A percentile compares a stretch with the other conserved stretches of the same genome.
Evolutionary conservation across 2,797 vertebrate species (phyloP).

Genomic region (Melanogrammus aeglefinus): DNA sequence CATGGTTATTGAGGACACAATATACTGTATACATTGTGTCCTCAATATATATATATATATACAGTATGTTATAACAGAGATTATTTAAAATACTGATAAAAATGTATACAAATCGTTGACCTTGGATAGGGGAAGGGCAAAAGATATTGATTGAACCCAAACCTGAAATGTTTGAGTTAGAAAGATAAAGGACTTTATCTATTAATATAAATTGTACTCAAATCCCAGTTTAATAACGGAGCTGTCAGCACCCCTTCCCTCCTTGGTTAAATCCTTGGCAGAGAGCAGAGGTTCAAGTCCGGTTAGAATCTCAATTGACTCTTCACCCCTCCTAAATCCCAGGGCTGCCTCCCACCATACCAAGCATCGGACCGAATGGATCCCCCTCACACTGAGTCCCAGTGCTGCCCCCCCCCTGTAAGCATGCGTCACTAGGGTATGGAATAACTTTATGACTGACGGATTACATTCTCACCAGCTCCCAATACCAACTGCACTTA

Average conservation of each 20-base stretch:
- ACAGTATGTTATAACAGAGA: too few relatives aligned
- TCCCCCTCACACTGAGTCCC: not conserved
- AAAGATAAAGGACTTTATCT: not conserved
- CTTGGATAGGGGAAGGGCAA: too few relatives aligned
- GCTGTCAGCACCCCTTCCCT: not conserved
- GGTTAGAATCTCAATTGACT: not conserved
- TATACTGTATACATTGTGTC: too few relatives aligned
- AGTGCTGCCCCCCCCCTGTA: not conserved
- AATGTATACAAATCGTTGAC: too few relatives aligned
- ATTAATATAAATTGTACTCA: not conserved
- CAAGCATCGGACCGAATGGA: too few relatives aligned
- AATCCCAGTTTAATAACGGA: not conserved
- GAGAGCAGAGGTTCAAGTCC: not conserved
- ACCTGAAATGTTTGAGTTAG: too few relatives aligned
- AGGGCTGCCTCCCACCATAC: too few relatives aligned
- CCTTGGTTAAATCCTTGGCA: not conserved
- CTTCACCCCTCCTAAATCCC: not conserved
- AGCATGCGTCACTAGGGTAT: too few relatives aligned
- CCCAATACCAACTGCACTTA: not conserved
- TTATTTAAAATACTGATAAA: too few relatives aligned
- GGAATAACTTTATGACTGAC: not conserved
- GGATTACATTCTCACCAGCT: not conserved
- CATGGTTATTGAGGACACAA: not conserved
- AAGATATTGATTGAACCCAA: too few relatives aligned
- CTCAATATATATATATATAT: too few relatives aligned